A percentile compares a stretch with the other conserved stretches of the same genome.
These are phyloP conservation scores for Chrysopa pallens DNA, from an alignment of 1,140 invertebrate genomes.

Conservation along the genomic window DNA sequence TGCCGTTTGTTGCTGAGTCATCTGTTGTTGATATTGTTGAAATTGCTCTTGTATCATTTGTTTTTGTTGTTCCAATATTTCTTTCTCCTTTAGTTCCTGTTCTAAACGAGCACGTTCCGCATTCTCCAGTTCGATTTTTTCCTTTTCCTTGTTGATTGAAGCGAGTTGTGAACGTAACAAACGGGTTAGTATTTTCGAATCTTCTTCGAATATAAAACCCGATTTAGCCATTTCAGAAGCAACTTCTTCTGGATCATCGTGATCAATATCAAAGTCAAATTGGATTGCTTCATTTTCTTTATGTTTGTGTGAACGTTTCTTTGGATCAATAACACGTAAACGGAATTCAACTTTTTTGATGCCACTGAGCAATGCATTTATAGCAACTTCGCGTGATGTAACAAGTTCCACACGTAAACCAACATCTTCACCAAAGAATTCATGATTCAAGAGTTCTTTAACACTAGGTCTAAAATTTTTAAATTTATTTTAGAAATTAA, in stretches of 20 bases:
- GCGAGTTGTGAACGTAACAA: constrained; percentile 71
- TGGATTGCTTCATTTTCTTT: constrained; percentile 99
- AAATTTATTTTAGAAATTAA: no score
- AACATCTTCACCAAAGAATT: constrained; percentile 95
- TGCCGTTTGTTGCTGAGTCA: constrained; percentile 19
- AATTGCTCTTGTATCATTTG: constrained; percentile 35
- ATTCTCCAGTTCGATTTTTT: constrained; percentile 29
- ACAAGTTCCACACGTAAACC: constrained; percentile 89
- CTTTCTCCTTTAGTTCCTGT: constrained; percentile 8
- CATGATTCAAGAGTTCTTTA: constrained; percentile 86
- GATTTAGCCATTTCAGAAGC: constrained; percentile 91
- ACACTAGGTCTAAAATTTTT: constrained; percentile 55
- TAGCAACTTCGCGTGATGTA: constrained; percentile 43
- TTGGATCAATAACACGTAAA: constrained; percentile 88
- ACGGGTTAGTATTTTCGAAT: constrained; percentile 72
- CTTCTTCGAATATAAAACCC: constrained; percentile 77
- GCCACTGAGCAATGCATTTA: constrained; percentile 23
- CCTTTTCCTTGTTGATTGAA: constrained; percentile 39
- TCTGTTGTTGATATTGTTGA: constrained; percentile 18
- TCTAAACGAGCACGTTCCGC: constrained; percentile 18
- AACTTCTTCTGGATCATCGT: constrained; percentile 87
- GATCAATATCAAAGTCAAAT: constrained; percentile 91
- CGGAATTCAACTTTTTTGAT: constrained; percentile 65
- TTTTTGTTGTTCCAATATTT: constrained; percentile 23
- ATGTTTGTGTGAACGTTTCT: constrained; percentile 86